A percentile compares a stretch with the other conserved stretches of the same genome.
These are phyloP conservation scores for Lasiurus borealis DNA, from an alignment of 2,113 vertebrate genomes.

Conservation along the genomic window DNA sequence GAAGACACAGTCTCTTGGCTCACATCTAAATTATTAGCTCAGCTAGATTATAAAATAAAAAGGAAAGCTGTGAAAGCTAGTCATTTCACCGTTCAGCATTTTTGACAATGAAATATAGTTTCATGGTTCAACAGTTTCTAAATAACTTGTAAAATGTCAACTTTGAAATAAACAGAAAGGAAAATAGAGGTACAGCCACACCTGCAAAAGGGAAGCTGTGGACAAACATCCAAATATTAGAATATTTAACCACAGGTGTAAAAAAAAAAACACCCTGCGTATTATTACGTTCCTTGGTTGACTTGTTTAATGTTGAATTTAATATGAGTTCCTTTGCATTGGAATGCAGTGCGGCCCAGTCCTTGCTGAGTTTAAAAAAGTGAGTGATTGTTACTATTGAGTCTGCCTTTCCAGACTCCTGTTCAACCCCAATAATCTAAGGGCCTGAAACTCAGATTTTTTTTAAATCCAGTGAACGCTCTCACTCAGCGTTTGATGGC, in stretches of 20 bases:
- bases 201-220: conserved; percentile 68
- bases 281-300: conserved; percentile 61
- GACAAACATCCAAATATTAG: conserved; percentile 75
- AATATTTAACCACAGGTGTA: conserved; percentile 65
- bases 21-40: conserved; percentile 85
- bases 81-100: conserved; percentile 83
- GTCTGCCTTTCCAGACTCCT: conserved; percentile 68
- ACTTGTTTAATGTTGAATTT: conserved; percentile 42
- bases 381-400: conserved; percentile 70
- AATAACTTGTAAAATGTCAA: conserved; percentile 85
- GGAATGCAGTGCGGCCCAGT: conserved; percentile 29
- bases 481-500: conserved; percentile 61
- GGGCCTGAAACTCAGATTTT: conserved; percentile 42
- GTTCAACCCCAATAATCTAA: conserved; percentile 74
- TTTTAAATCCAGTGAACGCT: conserved; percentile 46
- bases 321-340: conserved; percentile 56
- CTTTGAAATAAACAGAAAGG: conserved; percentile 80
- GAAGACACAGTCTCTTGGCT: conserved; percentile 85
- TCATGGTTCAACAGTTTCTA: conserved; percentile 83
- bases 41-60: conserved; percentile 87
- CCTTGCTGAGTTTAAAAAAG: conserved; percentile 61
- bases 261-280: conserved; percentile 7
- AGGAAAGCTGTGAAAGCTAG: conserved; percentile 82
- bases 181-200: conserved; percentile 70
- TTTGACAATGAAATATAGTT: conserved; percentile 87